Conservation (phyloP, 2,888 invertebrate genomes). For the Myopa testacea region DNA sequence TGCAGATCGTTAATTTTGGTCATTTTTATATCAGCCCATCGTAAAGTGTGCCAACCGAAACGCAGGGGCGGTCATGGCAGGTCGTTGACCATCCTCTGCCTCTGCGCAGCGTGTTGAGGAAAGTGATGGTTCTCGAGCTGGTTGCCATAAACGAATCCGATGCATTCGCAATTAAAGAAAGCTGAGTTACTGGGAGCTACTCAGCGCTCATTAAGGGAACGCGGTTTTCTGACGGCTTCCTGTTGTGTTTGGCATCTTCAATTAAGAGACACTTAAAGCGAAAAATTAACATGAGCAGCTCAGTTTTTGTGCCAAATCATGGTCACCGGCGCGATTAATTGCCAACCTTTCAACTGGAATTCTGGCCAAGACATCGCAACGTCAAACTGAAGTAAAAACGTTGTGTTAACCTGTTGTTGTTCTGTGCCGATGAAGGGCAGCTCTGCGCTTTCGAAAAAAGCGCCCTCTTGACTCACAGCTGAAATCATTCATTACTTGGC, state of each 20-base stretch:
- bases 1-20: not conserved
- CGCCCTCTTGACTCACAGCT: too few relatives aligned
- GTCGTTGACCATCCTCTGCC: constrained; percentile 13
- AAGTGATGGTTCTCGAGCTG: not conserved
- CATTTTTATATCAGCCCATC: not conserved
- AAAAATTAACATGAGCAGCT: not conserved
- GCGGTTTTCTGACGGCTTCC: not conserved
- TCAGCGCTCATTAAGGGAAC: constrained; percentile 3
- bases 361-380: not conserved
- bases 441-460: too few relatives aligned
- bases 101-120: not conserved
- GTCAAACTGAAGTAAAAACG: not conserved
- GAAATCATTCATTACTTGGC: too few relatives aligned
- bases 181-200: not conserved
- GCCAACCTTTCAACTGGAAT: not conserved
- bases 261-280: not conserved
- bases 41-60: constrained; percentile 26
- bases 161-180: not conserved
- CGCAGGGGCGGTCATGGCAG: not conserved
- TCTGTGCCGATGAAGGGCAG: too few relatives aligned
- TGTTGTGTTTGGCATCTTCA: not conserved
- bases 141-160: not conserved
- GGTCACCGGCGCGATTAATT: not conserved
- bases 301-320: not conserved
- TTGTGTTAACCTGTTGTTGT: too few relatives aligned